Conservation (phyloP, 2,113 vertebrate species). For the Alexandromys fortis region DNA sequence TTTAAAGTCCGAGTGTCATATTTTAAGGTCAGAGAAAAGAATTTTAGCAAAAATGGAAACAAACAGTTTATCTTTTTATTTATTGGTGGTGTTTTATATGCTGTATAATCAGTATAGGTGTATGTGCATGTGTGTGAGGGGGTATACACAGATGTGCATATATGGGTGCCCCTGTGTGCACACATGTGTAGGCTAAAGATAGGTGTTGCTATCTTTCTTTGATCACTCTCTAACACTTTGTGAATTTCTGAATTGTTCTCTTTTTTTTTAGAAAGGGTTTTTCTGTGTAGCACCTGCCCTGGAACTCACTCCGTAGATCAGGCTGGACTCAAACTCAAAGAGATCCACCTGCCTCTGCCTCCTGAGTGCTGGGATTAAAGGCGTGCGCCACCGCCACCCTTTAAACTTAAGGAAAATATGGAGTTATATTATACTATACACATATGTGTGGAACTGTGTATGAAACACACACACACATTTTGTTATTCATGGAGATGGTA, state of each 20-base stretch:
- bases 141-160: background rate
- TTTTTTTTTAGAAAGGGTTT: too few relatives aligned
- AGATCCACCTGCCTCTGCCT: too few relatives aligned
- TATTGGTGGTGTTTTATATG: background rate
- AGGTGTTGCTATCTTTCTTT: background rate
- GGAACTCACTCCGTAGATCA: too few relatives aligned
- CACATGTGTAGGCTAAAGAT: background rate
- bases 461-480: background rate
- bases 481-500: background rate
- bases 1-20: background rate
- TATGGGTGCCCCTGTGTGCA: background rate
- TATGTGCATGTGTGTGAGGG: background rate
- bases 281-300: too few relatives aligned
- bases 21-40: background rate
- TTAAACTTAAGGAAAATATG: background rate
- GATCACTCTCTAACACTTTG: background rate
- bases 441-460: background rate
- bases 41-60: constrained; percentile 13
- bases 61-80: constrained; percentile 16
- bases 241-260: background rate
- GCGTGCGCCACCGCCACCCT: background rate
- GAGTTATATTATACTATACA: background rate
- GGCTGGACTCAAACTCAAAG: too few relatives aligned
- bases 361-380: too few relatives aligned
- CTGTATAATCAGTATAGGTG: background rate